These are phyloP conservation scores for Apteryx mantelli DNA, from an alignment of 2,113 vertebrate genomes.

Conservation along the genomic window DNA sequence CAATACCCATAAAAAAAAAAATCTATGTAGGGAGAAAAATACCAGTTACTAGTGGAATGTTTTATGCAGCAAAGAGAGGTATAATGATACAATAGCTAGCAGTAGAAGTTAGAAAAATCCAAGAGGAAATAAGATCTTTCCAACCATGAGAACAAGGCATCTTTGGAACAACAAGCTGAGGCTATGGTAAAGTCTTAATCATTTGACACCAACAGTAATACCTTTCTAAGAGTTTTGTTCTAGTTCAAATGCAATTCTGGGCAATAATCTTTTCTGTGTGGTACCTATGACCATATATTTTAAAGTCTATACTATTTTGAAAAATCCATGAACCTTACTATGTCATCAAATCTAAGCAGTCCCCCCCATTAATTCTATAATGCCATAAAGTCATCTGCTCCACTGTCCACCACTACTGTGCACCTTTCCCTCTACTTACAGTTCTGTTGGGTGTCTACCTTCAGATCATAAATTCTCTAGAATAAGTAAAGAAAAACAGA, in stretches of 20 bases:
- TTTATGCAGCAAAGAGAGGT: not conserved
- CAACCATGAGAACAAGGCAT: not conserved
- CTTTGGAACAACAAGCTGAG: not conserved
- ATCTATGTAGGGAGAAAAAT: not conserved
- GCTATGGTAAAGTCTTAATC: not conserved
- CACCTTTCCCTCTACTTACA: not conserved
- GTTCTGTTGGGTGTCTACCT: not conserved
- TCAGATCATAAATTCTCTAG: constrained; percentile 12
- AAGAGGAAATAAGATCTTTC: not conserved
- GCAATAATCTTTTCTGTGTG: not conserved
- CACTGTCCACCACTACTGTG: not conserved
- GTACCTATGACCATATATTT: not conserved
- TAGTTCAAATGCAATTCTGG: not conserved
- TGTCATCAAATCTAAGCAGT: not conserved
- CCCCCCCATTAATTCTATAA: not conserved
- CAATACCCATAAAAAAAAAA: not conserved
- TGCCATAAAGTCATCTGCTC: not conserved
- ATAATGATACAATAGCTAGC: not conserved
- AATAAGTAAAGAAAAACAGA: not conserved
- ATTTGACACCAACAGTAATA: not conserved
- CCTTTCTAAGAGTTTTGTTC: not conserved
- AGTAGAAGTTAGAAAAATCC: not conserved
- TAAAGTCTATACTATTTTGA: not conserved
- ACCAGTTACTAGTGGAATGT: not conserved
- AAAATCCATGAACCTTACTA: constrained; percentile 19